Base-by-base conservation (phyloP, 1,140 invertebrate species). In the Archegozetes longisetosus region DNA sequence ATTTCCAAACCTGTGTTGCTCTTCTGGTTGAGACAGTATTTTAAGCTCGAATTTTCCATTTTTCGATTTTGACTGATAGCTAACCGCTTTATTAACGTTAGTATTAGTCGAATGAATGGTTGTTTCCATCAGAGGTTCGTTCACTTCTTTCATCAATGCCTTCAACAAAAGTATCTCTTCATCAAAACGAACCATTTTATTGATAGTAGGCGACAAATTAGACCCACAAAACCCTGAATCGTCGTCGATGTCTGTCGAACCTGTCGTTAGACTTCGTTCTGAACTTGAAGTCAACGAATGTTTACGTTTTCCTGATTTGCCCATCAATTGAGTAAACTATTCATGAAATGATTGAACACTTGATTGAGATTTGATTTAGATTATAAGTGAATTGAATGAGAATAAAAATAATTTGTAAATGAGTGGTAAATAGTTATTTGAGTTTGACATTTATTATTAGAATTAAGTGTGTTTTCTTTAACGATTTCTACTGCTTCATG, bases 11-110 rank as follows among this genome's bases (percentile, higher is more conserved):
- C 93, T 77, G 68, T 97, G 92, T 70, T 96, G 92, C 64, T 90
- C 85, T 71, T 97, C 92, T 0, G 92, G 93, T 70, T 97, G 90
- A 55, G 82, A 83, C 1, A 92, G 68, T 63, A 96, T 91, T 68
- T 85, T 82, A 53, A 96, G 71, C 60, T 88, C 82, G 29, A 82
- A 79, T 3, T 80, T 80, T 2, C 83, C 84, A 66, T 62, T 60
- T 6, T 28, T 29, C 12, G 63, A 64, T 20, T 53, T 63, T 23
- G 60, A 22, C 27, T 57, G 46, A 48, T 55, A 61, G 17, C 17
- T 40, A 9, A 9, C 6, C 17, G 32, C 32, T 17, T 40, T 40
- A 40, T 9, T 17, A 6, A 17, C 32, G 17, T 40, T 17, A 17
- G 32, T 40, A 9, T 6, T 17, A 17, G 32, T 17, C 32, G 32